Evolutionary conservation across 2,888 invertebrate species (phyloP).

Genomic region (Chloromyia formosa): DNA sequence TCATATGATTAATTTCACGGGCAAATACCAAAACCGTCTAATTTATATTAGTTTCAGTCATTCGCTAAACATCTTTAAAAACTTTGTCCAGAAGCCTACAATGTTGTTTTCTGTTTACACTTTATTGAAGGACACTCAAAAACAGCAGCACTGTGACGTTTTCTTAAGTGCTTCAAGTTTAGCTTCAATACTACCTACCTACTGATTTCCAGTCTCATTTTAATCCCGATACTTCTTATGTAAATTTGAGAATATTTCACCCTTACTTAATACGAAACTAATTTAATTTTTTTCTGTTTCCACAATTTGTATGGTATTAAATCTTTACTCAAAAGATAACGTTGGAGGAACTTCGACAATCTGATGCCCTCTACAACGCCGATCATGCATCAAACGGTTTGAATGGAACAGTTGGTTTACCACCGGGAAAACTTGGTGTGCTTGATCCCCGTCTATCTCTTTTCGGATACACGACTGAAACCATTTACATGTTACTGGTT

Average conservation of each 20-base stretch:
- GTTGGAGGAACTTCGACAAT: conserved; percentile 80
- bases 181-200: too few species aligned
- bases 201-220: neutral
- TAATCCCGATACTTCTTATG: neutral
- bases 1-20: too few species aligned
- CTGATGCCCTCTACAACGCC: conserved; percentile 64
- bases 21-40: too few species aligned
- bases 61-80: too few species aligned
- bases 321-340: conserved; percentile 70
- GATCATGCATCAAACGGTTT: conserved; percentile 58
- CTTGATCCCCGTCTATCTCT: conserved; percentile 86
- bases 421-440: conserved; percentile 66
- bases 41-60: too few species aligned
- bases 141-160: too few species aligned
- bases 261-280: conserved; percentile 3
- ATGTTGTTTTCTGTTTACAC: too few species aligned
- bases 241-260: neutral
- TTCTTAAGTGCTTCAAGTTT: too few species aligned
- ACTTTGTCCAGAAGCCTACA: too few species aligned
- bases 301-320: neutral
- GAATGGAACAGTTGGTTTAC: conserved; percentile 58
- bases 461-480: conserved; percentile 95
- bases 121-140: too few species aligned
- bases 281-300: neutral
- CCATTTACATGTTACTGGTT: conserved; percentile 89